Evolutionary conservation across 2,888 invertebrate species (phyloP).

Genomic region (Heliothis peltigera): DNA sequence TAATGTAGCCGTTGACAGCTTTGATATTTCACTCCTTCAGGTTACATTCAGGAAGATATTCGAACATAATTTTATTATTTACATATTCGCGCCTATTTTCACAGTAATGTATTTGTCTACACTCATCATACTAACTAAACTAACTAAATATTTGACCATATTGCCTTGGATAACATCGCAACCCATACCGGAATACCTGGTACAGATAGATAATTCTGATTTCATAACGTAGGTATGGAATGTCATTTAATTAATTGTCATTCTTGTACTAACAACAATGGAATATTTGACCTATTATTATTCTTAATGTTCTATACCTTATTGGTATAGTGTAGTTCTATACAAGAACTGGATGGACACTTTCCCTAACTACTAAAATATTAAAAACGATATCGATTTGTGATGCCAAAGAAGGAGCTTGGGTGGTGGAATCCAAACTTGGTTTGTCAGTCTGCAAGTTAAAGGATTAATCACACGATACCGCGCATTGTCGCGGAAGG

Average conservation of each 20-base stretch:
- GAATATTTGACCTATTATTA: conserved; percentile 1
- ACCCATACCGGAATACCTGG: not conserved
- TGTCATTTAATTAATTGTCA: not conserved
- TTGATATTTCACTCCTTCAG: no score
- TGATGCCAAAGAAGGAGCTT: not conserved
- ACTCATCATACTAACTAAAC: no score
- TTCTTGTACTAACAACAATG: not conserved
- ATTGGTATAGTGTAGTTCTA: no score
- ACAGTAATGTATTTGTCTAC: no score
- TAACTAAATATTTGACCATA: not conserved
- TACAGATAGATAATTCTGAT: not conserved
- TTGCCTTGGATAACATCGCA: not conserved
- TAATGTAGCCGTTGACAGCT: not conserved
- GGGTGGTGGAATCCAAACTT: not conserved
- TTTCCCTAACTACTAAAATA: conserved; percentile 2
- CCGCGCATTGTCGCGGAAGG: no score
- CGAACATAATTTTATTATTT: no score
- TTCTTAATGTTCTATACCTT: not conserved
- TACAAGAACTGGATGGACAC: not conserved
- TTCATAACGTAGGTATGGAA: not conserved
- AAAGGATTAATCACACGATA: not conserved
- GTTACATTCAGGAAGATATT: no score
- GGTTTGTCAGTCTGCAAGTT: conserved; percentile 10
- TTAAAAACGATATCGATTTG: conserved; percentile 4
- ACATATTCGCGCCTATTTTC: no score